These are phyloP conservation scores for Zaprionus capensis DNA, from an alignment of 1,140 invertebrate species.

Conservation along the genomic window DNA sequence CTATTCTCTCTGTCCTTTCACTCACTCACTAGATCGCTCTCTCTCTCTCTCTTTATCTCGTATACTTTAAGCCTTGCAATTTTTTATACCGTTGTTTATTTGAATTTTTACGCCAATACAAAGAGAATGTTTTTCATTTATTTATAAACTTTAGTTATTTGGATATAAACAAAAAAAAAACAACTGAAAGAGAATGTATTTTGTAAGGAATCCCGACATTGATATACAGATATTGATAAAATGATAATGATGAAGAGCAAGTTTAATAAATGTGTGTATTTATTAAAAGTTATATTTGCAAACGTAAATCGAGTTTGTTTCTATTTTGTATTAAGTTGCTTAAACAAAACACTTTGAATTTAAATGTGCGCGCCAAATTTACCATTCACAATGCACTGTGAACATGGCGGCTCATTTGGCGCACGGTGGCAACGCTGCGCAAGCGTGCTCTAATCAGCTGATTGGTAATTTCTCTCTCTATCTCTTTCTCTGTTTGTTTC, in stretches of 20 bases:
- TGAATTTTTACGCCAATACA: slow-evolving; percentile 64
- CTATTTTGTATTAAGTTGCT: slow-evolving; percentile 6
- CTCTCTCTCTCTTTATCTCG: slow-evolving; percentile 32
- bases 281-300: slow-evolving; percentile 73
- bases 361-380: slow-evolving; percentile 24
- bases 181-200: slow-evolving; percentile 48
- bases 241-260: slow-evolving; percentile 75
- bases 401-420: slow-evolving; percentile 3
- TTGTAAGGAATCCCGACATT: slow-evolving; percentile 71
- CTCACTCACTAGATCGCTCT: background rate
- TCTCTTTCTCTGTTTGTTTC: background rate
- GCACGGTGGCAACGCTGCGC: slow-evolving; percentile 40
- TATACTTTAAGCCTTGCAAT: slow-evolving; percentile 53
- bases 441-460: slow-evolving; percentile 32
- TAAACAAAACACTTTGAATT: slow-evolving; percentile 13
- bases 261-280: slow-evolving; percentile 80
- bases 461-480: background rate
- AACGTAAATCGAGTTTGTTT: slow-evolving; percentile 12
- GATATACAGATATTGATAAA: slow-evolving; percentile 57
- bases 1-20: background rate
- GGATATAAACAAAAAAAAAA: slow-evolving; percentile 31
- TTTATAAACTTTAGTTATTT: slow-evolving; percentile 72
- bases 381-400: slow-evolving; percentile 11
- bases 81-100: slow-evolving; percentile 75
- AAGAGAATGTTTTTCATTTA: slow-evolving; percentile 57